Base-by-base conservation (phyloP, 2,888 invertebrate genomes). In the Calliopum simillimum region DNA sequence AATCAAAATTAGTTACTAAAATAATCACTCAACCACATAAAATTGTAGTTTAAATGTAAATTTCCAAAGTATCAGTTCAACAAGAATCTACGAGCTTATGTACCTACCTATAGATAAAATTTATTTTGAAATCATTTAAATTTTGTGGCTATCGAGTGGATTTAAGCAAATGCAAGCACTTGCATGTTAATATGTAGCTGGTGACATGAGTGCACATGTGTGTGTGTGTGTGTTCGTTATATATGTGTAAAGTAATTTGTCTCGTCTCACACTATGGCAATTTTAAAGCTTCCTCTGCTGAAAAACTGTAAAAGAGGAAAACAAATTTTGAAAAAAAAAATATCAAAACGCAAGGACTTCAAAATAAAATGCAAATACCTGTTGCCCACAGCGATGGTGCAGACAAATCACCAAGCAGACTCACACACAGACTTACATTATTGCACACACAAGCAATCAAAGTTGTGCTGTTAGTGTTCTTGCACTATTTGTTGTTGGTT, bases 361-460 rank as follows among this genome's bases (percentile, higher is more conserved):
- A 44, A 55, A 63, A 68, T 68, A 62, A 68, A 68, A 62, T 62
- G 68, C 62, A 69, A 67, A 67, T 67, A 67, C 67, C 67, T 67
- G 67, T 67, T 67, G 67, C 67, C 67, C 41, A 41, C 19, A 58
- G 67, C 67, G 6, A 25, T 67, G 47, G 21, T 33, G 59, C n/a
- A 25, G 55, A 67, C 49, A 49, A 16, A 67, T 67, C 19, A 72
- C 51, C 62, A 62, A 68, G 61, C 64, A 71, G 61, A 61, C 55
- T 19, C 25, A 53, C 55, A 67, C 51, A 56, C 56, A 43, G 6
- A 69, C 46, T 47, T 43, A 61, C 44, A 16, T 56, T 16, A 49
- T 61, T 53, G 53, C 2, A 68, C 65, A 69, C 21, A 51, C 43
- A 23, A 4, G 12, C 44, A 66, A 66, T 73, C 69, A 58, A 64